Base-by-base conservation (phyloP, 2,888 invertebrate species). In the Cremastobaeus sp. region DNA sequence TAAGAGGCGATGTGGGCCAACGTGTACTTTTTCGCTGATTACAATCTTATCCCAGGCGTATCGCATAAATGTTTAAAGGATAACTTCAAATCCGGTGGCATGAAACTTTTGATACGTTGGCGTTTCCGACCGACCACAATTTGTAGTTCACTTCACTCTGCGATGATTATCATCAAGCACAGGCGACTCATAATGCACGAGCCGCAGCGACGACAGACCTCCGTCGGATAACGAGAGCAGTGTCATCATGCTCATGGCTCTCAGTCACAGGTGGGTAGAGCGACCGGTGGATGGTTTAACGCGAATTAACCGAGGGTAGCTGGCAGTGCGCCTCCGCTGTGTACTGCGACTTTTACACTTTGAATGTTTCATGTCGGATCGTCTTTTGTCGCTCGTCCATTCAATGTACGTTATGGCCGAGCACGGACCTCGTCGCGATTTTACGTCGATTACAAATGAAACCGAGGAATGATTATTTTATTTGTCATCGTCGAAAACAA, bases 201-300 rank as follows among this genome's bases (percentile, higher is more conserved):
- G 57, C 43, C 50, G 48, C 55, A 72, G 71, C 74, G 69, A 65
- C 74, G 69, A 69, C 68, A 65, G 69, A 68, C 65, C 68, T 43
- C 57, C 60, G 68, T 48, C 59, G 54, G 64, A 59, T 69, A 74
- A 69, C 69, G 69, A 65, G 64, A 57, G 57, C 50, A 20, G 57
- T 54, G 64, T 52, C 64, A 60, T 66, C 65, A 54, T 62, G 45
- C 59, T 68, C 59, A 30, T 57, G 45, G 52, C 64, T 65, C 70
- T 68, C 48, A 74, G 74, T 70, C 70, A 74, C 74, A 74, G 74
- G 74, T 74, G 59, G 74, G 59, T 69, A 69, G 52, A 57, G 48
- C 62, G 69, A 60, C 62, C 55, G 64, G 54, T 55, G 60, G 62
- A 65, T 50, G 74, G 60, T 70, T 69, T 70, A 74, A 74, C 66